Conservation (phyloP, 2,113 vertebrate species). For the Eidolon helvum region DNA sequence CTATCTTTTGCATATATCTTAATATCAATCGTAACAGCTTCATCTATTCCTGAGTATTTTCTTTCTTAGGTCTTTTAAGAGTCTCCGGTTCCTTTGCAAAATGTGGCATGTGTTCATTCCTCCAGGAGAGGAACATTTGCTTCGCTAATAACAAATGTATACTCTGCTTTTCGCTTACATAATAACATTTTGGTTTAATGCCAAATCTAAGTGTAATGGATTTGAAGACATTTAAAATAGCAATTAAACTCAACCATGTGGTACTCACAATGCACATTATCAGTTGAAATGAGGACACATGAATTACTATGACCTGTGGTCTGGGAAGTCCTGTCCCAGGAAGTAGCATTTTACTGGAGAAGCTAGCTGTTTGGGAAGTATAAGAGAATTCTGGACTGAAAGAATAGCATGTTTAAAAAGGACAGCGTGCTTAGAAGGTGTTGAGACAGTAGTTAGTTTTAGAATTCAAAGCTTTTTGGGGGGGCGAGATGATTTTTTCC, state of each 20-base stretch:
- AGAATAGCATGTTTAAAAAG: neutral
- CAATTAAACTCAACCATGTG: neutral
- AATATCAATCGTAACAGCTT: neutral
- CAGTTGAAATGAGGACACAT: neutral
- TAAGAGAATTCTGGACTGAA: neutral
- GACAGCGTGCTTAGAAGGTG: neutral
- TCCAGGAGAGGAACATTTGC: neutral
- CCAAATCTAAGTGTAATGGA: neutral
- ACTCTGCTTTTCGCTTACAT: neutral
- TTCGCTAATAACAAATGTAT: neutral
- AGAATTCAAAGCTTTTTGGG: neutral
- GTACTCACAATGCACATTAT: neutral
- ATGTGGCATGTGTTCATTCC: neutral
- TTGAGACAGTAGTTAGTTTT: neutral
- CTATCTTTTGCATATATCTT: neutral
- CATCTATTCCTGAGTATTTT: neutral
- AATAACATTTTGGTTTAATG: conserved; percentile 25
- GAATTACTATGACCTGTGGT: neutral
- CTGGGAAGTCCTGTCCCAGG: neutral
- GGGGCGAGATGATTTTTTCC: no score
- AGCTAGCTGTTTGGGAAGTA: neutral
- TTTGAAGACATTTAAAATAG: conserved; percentile 31
- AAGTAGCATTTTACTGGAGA: neutral
- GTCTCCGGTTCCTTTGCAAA: neutral
- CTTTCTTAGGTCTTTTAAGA: neutral